phyloP scores from a whole-genome alignment of 2,888 invertebrate genomes.

The Furcula furcula region DNA sequence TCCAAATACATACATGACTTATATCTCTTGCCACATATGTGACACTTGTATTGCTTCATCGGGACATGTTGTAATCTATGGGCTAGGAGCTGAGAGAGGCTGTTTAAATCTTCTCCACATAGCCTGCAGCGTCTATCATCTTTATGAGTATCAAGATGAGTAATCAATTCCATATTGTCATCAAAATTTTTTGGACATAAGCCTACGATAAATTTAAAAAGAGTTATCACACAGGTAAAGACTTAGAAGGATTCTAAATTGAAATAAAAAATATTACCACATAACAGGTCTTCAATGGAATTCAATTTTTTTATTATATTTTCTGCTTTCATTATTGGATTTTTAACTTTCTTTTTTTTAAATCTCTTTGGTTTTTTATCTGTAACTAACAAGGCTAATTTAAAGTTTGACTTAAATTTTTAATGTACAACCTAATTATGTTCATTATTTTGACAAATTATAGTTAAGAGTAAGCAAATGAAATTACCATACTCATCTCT shows the following conservation, averaged over 20 bases:
- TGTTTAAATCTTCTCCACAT: slow-evolving; percentile 35
- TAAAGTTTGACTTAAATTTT: no score
- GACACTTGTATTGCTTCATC: slow-evolving; percentile 35
- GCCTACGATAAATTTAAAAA: no score
- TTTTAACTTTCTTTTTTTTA: slow-evolving; percentile 7
- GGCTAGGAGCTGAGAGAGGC: slow-evolving; percentile 43
- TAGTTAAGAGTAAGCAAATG: no score
- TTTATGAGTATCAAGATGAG: slow-evolving; percentile 50
- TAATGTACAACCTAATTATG: no score
- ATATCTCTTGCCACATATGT: slow-evolving; percentile 42
- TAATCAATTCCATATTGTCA: slow-evolving; percentile 20
- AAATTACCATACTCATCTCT: slow-evolving; percentile 8
- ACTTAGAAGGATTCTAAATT: not conserved
- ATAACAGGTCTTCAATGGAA: slow-evolving; percentile 9
- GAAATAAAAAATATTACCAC: slow-evolving; percentile 17
- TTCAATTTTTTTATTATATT: slow-evolving; percentile 6
- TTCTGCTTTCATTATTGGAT: slow-evolving; percentile 1
- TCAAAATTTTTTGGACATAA: slow-evolving; percentile 39
- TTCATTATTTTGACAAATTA: no score
- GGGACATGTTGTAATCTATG: slow-evolving; percentile 52
- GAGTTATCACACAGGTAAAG: no score
- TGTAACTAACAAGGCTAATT: no score
- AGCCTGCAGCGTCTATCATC: slow-evolving; percentile 33
- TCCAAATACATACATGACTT: slow-evolving; percentile 34
- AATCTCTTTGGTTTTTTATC: slow-evolving; percentile 12